Evolutionary conservation across 2,113 vertebrate species (phyloP).

Genomic region (Vireo altiloquus): DNA sequence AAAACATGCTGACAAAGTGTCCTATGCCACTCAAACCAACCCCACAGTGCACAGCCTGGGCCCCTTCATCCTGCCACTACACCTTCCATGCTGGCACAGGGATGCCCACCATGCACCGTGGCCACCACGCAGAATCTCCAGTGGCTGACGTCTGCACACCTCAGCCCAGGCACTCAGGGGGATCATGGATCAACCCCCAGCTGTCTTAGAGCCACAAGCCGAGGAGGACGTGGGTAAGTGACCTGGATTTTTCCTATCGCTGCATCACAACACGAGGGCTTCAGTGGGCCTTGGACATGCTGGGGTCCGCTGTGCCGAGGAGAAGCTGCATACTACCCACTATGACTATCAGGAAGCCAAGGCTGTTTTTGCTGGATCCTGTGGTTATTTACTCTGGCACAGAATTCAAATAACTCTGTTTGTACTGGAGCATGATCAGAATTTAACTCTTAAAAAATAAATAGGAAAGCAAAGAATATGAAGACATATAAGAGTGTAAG

Average conservation of each 20-base stretch:
- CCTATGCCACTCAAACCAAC: not conserved
- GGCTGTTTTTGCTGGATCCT: not conserved
- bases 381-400: not conserved
- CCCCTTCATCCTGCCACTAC: not conserved
- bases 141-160: not conserved
- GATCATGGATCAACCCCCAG: not conserved
- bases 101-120: too few species aligned
- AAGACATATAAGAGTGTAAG: conserved; percentile 64
- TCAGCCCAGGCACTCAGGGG: not conserved
- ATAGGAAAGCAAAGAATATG: conserved; percentile 18
- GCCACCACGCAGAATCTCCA: rapidly evolving
- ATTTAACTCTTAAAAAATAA: conserved; percentile 18
- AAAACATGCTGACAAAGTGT: not conserved
- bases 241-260: not conserved
- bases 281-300: rapidly evolving
- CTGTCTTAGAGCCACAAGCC: not conserved
- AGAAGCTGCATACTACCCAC: not conserved
- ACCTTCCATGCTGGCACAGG: not conserved
- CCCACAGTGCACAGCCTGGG: not conserved
- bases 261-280: not conserved
- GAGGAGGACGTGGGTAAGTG: not conserved
- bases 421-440: not conserved
- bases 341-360: not conserved
- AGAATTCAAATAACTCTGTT: not conserved
- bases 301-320: not conserved